phyloP scores from a whole-genome alignment of 2,113 vertebrate genomes.

The Orycteropus afer region DNA sequence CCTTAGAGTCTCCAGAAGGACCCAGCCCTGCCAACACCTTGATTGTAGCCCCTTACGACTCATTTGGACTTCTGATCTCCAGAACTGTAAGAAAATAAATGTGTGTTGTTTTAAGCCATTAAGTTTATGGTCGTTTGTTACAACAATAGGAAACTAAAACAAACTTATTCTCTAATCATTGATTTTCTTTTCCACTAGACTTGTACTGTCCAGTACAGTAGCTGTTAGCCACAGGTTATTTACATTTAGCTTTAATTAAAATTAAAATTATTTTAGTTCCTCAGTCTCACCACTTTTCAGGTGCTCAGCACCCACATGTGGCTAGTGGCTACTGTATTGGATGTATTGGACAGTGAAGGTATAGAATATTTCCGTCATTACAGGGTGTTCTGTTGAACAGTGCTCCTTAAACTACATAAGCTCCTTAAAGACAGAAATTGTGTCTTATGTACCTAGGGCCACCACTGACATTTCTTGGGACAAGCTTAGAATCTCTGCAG shows the following conservation, averaged over 20 bases:
- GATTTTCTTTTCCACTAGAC: not conserved
- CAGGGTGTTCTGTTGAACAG: accelerated
- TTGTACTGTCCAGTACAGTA: not conserved
- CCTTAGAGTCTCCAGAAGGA: not conserved
- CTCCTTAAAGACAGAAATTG: not conserved
- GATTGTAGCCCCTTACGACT: not conserved
- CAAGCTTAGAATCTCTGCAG: not conserved
- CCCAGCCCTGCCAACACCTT: not conserved
- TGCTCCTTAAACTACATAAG: not conserved
- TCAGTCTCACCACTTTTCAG: not conserved
- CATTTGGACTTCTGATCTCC: not conserved
- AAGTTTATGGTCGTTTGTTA: not conserved
- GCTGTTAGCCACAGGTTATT: not conserved
- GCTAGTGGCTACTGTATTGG: not conserved
- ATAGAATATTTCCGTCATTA: not conserved
- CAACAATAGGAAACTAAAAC: not conserved
- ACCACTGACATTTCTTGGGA: too few species aligned
- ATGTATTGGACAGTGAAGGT: too few species aligned
- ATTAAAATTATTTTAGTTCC: not conserved
- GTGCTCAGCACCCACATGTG: not conserved
- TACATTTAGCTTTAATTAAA: conserved; percentile 19
- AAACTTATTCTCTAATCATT: not conserved
- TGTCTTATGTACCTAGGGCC: not conserved
- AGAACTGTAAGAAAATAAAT: not conserved
- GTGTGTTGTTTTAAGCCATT: not conserved